Evolutionary conservation across 2,113 vertebrate species (phyloP), one percentile per base, ranked within the genome.

Genomic region (Tyrannus savana): DNA sequence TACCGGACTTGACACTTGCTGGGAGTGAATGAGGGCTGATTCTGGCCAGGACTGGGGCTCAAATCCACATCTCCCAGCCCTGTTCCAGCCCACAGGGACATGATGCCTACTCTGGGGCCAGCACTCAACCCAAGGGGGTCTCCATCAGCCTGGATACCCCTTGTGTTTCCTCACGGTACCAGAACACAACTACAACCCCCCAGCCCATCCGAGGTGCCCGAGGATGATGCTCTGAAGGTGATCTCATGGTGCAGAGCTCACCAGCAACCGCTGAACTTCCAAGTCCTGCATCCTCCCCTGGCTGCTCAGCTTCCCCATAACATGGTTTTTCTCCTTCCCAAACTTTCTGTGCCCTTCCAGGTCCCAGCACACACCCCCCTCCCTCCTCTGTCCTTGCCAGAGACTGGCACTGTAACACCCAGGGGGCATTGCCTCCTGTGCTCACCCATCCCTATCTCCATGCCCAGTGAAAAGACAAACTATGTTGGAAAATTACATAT

Each of bases 1-100:
- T 6, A 14, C 18, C 11, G 50, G 71, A 18, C 7, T 0, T 4
- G 8, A 10, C 3, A 0, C 33, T 28, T 0, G 4, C 60, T 2
- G 3, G 41, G 16, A 47, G 28, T 6, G 2, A 47, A 12, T 19
- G 3, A 15, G 50, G 8, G 64, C 25, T 47, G 44, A 4, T 11
- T 46, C 39, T 10, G 62, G 24, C 33, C 28, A 18, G 47, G 55
- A 2, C 22, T 44, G 67, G 62, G 30, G 37, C 84, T 52, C 76
- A 19, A 49, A 13, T 0, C 14, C 7, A 1, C 21, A 3, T 1
- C 1, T 4, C 50, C 63, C 78, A 56, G 35, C n/a, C 58, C 58
- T 1, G 3, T 3, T 23, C 19, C 71, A 47, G 50, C 42, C 44
- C 4, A 0, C 27, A 11, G 66, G 47, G 6, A 14, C 35, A 1